Conservation (phyloP, 2,888 invertebrate species). For the Rhaphigaster nebulosa region DNA sequence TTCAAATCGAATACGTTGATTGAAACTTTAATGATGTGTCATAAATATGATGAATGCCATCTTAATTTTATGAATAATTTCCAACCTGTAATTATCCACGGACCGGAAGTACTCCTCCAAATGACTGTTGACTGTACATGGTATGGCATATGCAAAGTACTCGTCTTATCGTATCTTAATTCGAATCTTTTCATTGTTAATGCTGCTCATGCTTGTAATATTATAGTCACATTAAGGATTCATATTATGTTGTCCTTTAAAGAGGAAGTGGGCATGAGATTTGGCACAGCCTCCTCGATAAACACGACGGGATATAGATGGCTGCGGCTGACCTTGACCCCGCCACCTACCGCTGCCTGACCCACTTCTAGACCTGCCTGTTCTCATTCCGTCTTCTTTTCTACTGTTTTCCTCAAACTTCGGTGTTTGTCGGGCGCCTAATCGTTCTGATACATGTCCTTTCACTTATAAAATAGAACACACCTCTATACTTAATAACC, state of each 20-base stretch:
- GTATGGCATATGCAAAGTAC: background rate
- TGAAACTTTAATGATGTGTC: background rate
- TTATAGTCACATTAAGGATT: background rate
- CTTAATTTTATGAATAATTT: background rate
- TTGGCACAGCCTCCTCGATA: constrained; percentile 5
- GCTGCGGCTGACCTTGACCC: constrained; percentile 10
- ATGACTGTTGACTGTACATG: background rate
- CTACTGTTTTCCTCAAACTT: background rate
- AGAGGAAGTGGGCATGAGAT: background rate
- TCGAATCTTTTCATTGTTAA: background rate
- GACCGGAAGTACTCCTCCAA: background rate
- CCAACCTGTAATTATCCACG: background rate
- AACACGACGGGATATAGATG: background rate
- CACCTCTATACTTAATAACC: background rate
- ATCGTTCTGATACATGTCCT: no score
- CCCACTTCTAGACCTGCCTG: background rate
- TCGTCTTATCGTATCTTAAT: background rate
- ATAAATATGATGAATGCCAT: background rate
- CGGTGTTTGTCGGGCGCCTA: background rate
- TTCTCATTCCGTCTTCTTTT: constrained; percentile 1
- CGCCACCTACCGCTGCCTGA: constrained; percentile 28
- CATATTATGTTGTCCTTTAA: background rate
- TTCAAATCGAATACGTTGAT: background rate
- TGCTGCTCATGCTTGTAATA: background rate
- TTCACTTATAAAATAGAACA: no score